phyloP scores from a whole-genome alignment of 1,140 invertebrate species.

The Phthorimaea operculella region DNA sequence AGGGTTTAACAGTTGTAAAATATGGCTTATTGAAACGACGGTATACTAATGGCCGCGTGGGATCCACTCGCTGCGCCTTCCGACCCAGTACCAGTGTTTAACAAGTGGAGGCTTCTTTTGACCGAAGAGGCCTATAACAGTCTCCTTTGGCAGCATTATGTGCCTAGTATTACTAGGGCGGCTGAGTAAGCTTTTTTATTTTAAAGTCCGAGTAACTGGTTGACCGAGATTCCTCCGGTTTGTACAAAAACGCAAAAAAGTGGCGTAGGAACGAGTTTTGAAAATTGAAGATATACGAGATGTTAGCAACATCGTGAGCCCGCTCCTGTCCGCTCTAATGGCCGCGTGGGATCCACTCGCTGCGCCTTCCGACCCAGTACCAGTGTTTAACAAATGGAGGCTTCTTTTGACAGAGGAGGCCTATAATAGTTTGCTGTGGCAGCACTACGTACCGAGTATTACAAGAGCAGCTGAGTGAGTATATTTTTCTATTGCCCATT shows the following conservation, averaged over 20 bases:
- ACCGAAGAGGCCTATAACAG: background rate
- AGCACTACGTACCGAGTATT: slow-evolving; percentile 45
- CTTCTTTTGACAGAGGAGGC: slow-evolving; percentile 44
- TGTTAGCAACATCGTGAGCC: slow-evolving; percentile 37
- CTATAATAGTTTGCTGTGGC: slow-evolving; percentile 51
- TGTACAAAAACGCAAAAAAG: too few relatives aligned
- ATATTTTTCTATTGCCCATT: too few relatives aligned
- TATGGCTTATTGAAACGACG: too few relatives aligned
- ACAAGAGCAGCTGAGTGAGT: slow-evolving; percentile 50
- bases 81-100: background rate
- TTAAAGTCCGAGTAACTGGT: too few relatives aligned
- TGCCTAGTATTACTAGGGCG: slow-evolving; percentile 53
- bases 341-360: slow-evolving; percentile 49
- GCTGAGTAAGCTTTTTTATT: slow-evolving; percentile 36
- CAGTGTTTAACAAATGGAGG: slow-evolving; percentile 46
- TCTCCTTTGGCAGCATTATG: slow-evolving; percentile 35
- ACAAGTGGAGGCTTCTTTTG: background rate
- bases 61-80: too few relatives aligned
- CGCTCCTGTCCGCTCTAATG: slow-evolving; percentile 27
- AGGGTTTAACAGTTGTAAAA: too few relatives aligned
- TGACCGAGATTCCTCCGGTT: slow-evolving; percentile 35
- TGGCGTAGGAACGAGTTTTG: too few relatives aligned
- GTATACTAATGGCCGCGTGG: too few relatives aligned
- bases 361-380: slow-evolving; percentile 29
- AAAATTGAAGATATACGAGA: slow-evolving; percentile 28